Percentiles rank a stretch among this genome's conserved stretches.
Evolutionary conservation across 2,888 invertebrate species (phyloP).

Genomic region (Diarsia mendica): DNA sequence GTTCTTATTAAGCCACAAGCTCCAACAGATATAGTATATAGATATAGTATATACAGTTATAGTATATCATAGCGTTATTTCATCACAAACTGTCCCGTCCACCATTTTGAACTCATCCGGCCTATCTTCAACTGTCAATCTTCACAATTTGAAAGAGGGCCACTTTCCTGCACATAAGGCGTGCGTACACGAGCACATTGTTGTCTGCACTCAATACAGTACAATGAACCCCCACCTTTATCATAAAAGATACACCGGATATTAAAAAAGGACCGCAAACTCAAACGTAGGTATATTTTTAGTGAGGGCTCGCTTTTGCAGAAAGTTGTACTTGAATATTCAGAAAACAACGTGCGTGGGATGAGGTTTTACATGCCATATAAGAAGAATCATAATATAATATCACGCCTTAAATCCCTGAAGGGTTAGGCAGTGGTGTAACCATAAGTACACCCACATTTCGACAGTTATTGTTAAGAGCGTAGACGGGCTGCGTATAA

Average conservation of each 20-base stretch:
- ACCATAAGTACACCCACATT: too few species aligned
- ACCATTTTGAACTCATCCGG: slow-evolving; percentile 20
- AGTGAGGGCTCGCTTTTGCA: slow-evolving; percentile 14
- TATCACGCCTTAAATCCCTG: too few species aligned
- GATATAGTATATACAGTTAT: too few species aligned
- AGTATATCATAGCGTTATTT: background rate
- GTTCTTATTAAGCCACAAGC: too few species aligned
- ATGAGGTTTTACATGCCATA: background rate
- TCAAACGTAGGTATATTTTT: slow-evolving; percentile 49
- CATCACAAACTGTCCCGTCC: background rate
- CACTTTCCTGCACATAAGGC: slow-evolving; percentile 47
- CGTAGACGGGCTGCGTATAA: too few species aligned
- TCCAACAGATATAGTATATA: too few species aligned
- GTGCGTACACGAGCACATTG: slow-evolving; percentile 51
- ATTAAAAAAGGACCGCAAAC: slow-evolving; percentile 64
- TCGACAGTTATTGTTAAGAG: too few species aligned
- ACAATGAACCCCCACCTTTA: slow-evolving; percentile 60
- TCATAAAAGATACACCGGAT: slow-evolving; percentile 64
- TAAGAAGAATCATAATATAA: background rate
- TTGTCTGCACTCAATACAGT: slow-evolving; percentile 58
- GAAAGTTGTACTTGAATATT: slow-evolving; percentile 14
- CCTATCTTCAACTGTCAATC: slow-evolving; percentile 50
- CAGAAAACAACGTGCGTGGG: background rate
- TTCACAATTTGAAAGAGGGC: slow-evolving; percentile 41
- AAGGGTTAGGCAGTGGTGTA: too few species aligned